phyloP scores from a whole-genome alignment of 1,140 invertebrate genomes.

The Pristionchus pacificus region DNA sequence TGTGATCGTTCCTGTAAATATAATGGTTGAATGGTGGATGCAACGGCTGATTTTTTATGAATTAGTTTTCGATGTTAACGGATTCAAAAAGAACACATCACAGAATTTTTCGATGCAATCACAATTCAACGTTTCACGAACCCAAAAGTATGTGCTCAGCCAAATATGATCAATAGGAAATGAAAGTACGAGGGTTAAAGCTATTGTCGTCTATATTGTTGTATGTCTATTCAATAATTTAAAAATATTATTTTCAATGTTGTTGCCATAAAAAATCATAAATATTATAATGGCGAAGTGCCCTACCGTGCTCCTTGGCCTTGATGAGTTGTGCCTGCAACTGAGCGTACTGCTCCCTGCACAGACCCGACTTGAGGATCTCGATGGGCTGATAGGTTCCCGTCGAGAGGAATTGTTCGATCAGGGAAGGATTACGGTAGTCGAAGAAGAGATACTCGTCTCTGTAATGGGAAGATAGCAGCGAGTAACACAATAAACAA shows the following conservation, averaged over 20 bases:
- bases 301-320: conserved; percentile 51
- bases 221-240: no score
- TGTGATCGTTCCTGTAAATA: conserved; percentile 37
- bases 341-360: conserved; percentile 48
- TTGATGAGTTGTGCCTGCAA: conserved; percentile 52
- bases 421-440: conserved; percentile 52
- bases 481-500: no score
- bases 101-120: no score
- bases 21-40: background rate
- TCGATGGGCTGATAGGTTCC: conserved; percentile 52
- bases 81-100: no score
- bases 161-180: no score
- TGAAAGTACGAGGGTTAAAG: no score
- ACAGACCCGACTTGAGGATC: conserved; percentile 49
- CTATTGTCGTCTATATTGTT: no score
- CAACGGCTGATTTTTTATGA: background rate
- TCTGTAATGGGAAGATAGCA: no score
- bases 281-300: conserved; percentile 6
- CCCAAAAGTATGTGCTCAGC: no score
- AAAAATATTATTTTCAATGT: conserved; percentile 5
- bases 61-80: background rate
- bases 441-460: conserved; percentile 57
- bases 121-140: no score
- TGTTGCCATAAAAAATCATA: conserved; percentile 8
- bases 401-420: conserved; percentile 47